A percentile compares a stretch with the other conserved stretches of the same genome.
Conservation (phyloP, 2,888 invertebrate genomes). For the Drosophila stalkeri region DNA sequence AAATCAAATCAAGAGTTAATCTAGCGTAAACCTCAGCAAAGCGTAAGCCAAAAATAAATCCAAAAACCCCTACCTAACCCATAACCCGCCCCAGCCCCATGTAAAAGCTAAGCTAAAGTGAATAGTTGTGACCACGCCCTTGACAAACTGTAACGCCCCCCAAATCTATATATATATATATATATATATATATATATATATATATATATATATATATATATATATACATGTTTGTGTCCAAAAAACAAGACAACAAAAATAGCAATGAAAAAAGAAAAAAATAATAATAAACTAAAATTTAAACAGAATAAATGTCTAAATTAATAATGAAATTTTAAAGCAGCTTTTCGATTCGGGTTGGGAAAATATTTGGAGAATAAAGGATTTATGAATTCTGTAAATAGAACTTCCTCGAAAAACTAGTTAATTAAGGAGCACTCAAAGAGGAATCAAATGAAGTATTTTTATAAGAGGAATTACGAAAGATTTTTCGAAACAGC, state of each 20-base stretch:
- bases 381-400: not conserved
- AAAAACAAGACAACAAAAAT: constrained; percentile 47
- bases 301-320: constrained; percentile 75
- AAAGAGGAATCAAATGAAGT: not conserved
- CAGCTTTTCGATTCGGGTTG: constrained; percentile 10
- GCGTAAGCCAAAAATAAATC: constrained; percentile 70
- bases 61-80: not conserved
- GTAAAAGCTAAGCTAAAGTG: constrained; percentile 61
- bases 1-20: constrained; percentile 51
- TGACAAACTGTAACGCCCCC: constrained; percentile 8
- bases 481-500: too few species aligned
- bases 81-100: constrained; percentile 14
- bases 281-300: constrained; percentile 43
- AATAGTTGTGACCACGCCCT: constrained; percentile 48
- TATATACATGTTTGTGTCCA: constrained; percentile 32
- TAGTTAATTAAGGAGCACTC: not conserved
- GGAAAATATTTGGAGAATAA: not conserved
- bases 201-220: constrained; percentile 5
- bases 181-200: constrained; percentile 1
- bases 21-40: constrained; percentile 73
- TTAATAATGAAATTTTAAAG: constrained; percentile 59
- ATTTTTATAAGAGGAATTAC: too few species aligned
- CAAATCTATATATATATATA: constrained; percentile 12
- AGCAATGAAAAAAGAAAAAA: constrained; percentile 42
- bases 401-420: not conserved